Evolutionary conservation across 2,797 vertebrate species (phyloP).

Genomic region (Myotis daubentonii): DNA sequence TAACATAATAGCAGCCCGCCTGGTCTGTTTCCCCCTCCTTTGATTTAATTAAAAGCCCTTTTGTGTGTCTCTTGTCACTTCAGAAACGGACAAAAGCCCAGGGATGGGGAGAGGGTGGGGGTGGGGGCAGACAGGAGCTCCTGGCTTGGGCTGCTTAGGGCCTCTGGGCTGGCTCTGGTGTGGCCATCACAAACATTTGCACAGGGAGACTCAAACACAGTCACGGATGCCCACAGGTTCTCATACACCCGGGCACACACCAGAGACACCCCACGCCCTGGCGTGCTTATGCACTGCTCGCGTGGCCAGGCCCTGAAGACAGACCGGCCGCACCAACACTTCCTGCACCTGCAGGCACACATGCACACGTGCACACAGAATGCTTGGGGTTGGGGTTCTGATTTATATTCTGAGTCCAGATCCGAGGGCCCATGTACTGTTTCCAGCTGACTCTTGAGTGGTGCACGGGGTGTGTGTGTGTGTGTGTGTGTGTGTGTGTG

Average conservation of each 20-base stretch:
- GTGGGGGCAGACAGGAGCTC: background rate
- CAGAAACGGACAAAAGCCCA: slow-evolving; percentile 81
- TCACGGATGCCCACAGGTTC: background rate
- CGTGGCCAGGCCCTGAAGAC: background rate
- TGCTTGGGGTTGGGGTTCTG: background rate
- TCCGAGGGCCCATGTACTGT: background rate
- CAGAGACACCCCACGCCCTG: no score
- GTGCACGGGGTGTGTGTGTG: fast-evolving
- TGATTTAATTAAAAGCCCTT: slow-evolving; percentile 90
- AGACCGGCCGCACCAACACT: no score
- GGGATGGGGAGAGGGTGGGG: background rate
- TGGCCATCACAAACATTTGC: background rate
- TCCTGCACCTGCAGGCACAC: fast-evolving
- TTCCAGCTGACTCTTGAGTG: background rate
- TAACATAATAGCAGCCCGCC: slow-evolving; percentile 88
- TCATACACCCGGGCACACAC: no score
- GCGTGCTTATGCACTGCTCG: no score
- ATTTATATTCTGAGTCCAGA: background rate
- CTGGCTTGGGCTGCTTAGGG: slow-evolving; percentile 29
- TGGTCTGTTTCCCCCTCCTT: slow-evolving; percentile 84
- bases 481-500: background rate
- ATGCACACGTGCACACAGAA: fast-evolving
- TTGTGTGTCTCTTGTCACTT: slow-evolving; percentile 87
- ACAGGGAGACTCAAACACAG: background rate
- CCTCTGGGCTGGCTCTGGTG: slow-evolving; percentile 23